phyloP scores from a whole-genome alignment of 2,888 invertebrate species.

The Listrodromus nycthemerus region DNA sequence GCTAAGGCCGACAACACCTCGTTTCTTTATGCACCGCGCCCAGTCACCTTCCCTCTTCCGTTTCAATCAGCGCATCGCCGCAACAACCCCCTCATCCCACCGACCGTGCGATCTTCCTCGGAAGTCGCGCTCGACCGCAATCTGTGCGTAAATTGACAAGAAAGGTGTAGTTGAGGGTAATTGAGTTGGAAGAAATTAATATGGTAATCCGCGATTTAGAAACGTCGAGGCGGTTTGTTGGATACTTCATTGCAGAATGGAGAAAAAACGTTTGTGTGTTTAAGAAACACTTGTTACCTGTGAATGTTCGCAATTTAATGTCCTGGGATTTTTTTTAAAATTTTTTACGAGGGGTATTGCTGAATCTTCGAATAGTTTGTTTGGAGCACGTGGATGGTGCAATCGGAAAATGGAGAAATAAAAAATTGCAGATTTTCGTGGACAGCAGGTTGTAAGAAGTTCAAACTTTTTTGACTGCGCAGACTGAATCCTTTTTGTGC shows the following conservation, averaged over 20 bases:
- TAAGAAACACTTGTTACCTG: too few species aligned
- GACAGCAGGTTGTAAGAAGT: too few species aligned
- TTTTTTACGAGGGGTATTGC: too few species aligned
- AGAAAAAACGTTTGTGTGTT: not conserved
- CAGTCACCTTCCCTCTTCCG: slow-evolving; percentile 28
- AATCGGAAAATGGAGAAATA: too few species aligned
- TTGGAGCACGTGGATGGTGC: too few species aligned
- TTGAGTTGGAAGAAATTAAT: not conserved
- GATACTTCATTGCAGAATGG: not conserved
- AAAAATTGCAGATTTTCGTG: too few species aligned
- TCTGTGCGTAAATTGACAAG: slow-evolving; percentile 12
- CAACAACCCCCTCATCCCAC: not conserved
- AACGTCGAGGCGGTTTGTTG: not conserved
- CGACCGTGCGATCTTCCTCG: not conserved
- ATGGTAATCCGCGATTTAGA: not conserved
- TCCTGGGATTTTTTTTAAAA: too few species aligned
- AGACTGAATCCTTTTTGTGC: too few species aligned
- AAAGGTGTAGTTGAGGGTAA: not conserved
- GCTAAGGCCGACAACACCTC: slow-evolving; percentile 28
- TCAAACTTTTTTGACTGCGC: too few species aligned
- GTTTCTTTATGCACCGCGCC: slow-evolving; percentile 30
- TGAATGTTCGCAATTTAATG: too few species aligned
- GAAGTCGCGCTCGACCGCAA: slow-evolving; percentile 10
- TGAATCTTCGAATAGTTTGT: too few species aligned
- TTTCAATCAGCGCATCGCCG: slow-evolving; percentile 15